phyloP scores from a whole-genome alignment of 1,140 invertebrate species.

The Adoxophyes honmai region DNA sequence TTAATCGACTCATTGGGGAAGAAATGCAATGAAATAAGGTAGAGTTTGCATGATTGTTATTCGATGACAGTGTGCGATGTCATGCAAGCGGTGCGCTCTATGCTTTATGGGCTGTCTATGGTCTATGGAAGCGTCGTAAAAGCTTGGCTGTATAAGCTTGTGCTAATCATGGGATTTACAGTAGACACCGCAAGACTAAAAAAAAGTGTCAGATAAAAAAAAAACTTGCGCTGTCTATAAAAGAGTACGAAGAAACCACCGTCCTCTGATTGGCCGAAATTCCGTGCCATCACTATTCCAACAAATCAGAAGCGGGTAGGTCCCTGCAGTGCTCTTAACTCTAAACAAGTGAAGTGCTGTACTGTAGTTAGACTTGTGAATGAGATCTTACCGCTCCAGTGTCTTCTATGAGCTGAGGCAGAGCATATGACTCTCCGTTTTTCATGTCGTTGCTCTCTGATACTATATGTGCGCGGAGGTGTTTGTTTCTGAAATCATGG shows the following conservation, averaged over 20 bases:
- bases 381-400: constrained; percentile 52
- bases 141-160: constrained; percentile 34
- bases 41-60: constrained; percentile 17
- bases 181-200: no score
- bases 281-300: no score
- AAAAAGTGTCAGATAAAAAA: no score
- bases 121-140: constrained; percentile 29
- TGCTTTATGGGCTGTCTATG: constrained; percentile 10
- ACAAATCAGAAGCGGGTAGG: no score
- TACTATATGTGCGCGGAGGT: constrained; percentile 85
- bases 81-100: constrained; percentile 48
- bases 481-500: constrained; percentile 80
- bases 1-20: background rate
- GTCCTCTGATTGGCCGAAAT: no score
- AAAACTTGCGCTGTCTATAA: no score
- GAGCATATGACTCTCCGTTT: constrained; percentile 52
- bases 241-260: no score
- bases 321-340: no score
- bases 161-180: background rate
- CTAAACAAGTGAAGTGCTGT: no score
- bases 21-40: constrained; percentile 16
- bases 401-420: constrained; percentile 64
- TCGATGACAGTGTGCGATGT: constrained; percentile 23
- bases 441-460: constrained; percentile 79
- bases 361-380: background rate